phyloP scores from a whole-genome alignment of 2,797 vertebrate genomes.

The Numenius phaeopus region DNA sequence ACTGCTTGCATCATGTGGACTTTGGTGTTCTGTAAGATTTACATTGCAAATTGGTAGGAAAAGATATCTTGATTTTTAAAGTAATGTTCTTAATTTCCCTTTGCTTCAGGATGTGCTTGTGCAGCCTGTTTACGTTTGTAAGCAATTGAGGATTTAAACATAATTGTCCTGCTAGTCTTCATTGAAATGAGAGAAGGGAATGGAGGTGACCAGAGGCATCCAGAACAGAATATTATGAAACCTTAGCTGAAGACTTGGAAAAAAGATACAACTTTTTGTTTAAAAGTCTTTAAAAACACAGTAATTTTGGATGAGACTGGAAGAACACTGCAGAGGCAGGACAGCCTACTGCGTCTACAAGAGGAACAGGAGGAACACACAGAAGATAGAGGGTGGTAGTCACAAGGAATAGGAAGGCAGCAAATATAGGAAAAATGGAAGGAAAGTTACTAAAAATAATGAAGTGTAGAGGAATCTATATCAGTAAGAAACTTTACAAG shows the following conservation, averaged over 20 bases:
- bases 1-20: not conserved
- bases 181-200: not conserved
- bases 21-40: slow-evolving; percentile 2
- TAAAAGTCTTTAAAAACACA: not conserved
- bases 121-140: not conserved
- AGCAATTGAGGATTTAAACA: not conserved
- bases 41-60: not conserved
- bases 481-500: not conserved
- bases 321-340: not conserved
- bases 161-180: not conserved
- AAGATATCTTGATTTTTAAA: not conserved
- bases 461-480: not conserved
- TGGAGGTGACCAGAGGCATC: not conserved
- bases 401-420: not conserved
- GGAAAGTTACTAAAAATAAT: not conserved
- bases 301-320: not conserved
- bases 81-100: not conserved
- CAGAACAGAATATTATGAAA: not conserved
- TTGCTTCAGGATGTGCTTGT: not conserved
- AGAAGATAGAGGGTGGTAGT: not conserved
- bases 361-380: not conserved
- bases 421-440: not conserved
- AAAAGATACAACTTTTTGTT: not conserved
- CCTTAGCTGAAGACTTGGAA: not conserved
- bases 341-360: not conserved